Evolutionary conservation across 30 jellyfish, hydroid and myxozoan genomes (phyloP), one percentile per base, ranked within the genome.

Genomic region (Rhopilema esculentum): DNA sequence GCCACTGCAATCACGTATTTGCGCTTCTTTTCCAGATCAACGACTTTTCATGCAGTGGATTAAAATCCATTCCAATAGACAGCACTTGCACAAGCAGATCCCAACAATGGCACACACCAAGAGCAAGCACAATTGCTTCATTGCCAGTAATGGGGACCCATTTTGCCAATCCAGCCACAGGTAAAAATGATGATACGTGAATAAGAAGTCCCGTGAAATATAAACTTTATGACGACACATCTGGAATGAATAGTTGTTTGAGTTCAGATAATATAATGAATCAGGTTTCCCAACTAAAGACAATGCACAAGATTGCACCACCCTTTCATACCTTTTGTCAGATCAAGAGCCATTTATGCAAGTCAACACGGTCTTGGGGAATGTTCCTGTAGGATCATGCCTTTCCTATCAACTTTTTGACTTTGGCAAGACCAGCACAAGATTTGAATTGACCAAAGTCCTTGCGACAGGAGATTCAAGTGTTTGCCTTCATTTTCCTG

Each of bases 401-500:
- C 33, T 67, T 30, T 67, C 77, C 20, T 67, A 67, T 23, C 77
- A 67, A 23, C 40, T 67, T 40, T 23, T 16, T 16, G 77, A 67
- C 4, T 0, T 67, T 67, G 32, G 77, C 1, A 67, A 23, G 48
- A 15, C 77, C 20, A 18, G 40, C 30, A 67, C 77, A 16, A 67
- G 40, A 40, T 67, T 67, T 67, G 31, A 16, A 67, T 67, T 30
- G 4, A 67, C 30, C 1, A 40, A 1, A 23, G 33, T 15, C 30
- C 21, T 24, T 40, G 51, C 40, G 2, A 33, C 33, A 67, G 77
- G 33, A 67, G 21, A 67, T 67, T 67, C 77, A 67, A 33, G 77
- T 67, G 77, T 24, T 67, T 67, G 77, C 77, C 77, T 67, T 67
- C 77, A 16, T 20, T 67, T 67, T 67, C 77, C 48, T 67, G 77